These are phyloP conservation scores for Falco berigora DNA, from an alignment of 2,797 vertebrate genomes.

Conservation along the genomic window DNA sequence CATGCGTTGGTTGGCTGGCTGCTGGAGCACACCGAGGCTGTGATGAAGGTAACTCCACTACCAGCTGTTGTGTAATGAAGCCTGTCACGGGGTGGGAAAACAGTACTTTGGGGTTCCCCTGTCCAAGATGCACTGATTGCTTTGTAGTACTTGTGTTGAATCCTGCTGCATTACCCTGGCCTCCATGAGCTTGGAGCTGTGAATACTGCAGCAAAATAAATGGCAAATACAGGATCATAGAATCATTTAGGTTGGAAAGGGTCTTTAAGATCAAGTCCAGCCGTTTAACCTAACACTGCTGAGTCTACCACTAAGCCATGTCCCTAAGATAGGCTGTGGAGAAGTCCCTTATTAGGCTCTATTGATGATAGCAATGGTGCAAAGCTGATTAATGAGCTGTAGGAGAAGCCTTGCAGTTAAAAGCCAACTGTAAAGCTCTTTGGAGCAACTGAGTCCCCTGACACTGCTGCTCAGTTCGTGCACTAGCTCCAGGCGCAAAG, in stretches of 20 bases:
- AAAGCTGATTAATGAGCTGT: not conserved
- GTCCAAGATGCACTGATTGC: accelerated
- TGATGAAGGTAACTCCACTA: constrained; percentile 83
- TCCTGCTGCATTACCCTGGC: not conserved
- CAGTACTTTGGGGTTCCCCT: not conserved
- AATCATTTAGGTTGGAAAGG: not conserved
- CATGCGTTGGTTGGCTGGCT: constrained; percentile 94
- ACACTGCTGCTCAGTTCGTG: not conserved
- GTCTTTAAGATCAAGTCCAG: accelerated
- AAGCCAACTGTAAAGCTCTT: not conserved
- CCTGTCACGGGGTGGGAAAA: not conserved
- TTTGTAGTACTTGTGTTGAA: not conserved
- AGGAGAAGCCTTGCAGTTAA: not conserved
- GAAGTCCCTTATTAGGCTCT: not conserved
- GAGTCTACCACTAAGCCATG: no score
- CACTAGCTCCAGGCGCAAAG: not conserved
- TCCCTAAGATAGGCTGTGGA: not conserved
- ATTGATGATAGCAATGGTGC: not conserved
- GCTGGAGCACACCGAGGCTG: constrained; percentile 94
- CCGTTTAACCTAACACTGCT: not conserved
- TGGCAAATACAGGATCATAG: not conserved
- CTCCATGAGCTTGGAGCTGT: not conserved
- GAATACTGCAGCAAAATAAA: not conserved
- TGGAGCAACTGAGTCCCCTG: not conserved
- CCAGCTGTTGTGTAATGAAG: not conserved